Evolutionary conservation across 1,140 invertebrate genomes (phyloP).

Genomic region (Aphelenchoides avenae): DNA sequence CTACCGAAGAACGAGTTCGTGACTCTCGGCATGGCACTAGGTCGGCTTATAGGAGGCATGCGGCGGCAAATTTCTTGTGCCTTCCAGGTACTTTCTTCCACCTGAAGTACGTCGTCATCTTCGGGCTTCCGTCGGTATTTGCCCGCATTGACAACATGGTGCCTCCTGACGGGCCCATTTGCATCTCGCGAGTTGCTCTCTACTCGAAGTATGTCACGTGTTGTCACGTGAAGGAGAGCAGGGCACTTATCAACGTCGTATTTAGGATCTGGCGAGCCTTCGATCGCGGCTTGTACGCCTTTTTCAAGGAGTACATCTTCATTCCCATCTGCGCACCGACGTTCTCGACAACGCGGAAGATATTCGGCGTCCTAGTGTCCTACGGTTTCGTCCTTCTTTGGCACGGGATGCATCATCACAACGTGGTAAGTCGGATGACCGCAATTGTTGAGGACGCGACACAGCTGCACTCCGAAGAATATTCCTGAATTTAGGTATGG

Average conservation of each 20-base stretch:
- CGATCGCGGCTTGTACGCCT: conserved; percentile 39
- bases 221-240: no score
- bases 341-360: conserved; percentile 47
- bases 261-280: conserved; percentile 58
- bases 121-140: conserved; percentile 55
- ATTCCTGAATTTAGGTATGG: conserved; percentile 44
- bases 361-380: conserved; percentile 53
- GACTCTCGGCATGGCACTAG: conserved; percentile 56
- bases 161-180: conserved; percentile 53
- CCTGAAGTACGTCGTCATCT: conserved; percentile 58
- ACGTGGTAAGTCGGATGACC: conserved; percentile 42
- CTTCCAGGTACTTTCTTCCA: conserved; percentile 54
- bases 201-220: no score
- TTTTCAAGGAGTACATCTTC: conserved; percentile 51
- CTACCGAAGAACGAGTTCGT: conserved; percentile 57
- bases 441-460: not conserved
- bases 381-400: conserved; percentile 57
- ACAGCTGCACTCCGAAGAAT: no score
- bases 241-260: no score
- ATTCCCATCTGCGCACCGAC: conserved; percentile 56
- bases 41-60: no score
- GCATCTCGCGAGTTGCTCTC: conserved; percentile 49
- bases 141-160: conserved; percentile 54
- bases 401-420: conserved; percentile 59
- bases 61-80: no score